Base-by-base conservation (phyloP, 2,797 vertebrate species). In the Nannoperca obscura region DNA sequence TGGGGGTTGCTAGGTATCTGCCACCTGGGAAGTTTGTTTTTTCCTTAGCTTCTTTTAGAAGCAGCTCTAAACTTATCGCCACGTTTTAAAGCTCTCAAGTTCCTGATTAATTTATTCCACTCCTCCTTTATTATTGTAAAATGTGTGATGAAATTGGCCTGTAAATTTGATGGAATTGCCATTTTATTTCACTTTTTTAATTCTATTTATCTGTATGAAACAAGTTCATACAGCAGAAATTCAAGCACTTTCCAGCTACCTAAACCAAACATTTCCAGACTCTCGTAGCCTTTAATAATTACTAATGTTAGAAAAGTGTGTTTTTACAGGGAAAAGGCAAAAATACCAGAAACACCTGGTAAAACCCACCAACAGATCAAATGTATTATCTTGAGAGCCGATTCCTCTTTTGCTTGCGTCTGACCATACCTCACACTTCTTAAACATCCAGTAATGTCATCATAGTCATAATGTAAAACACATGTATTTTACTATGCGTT, bases 1-100 rank as follows among this genome's bases (percentile, higher is more conserved):
- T 78, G 82, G 32, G 5, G 15, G 34, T 87, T 89, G 80, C 89
- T 79, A 83, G 67, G 86, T 20, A 82, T 61, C 77, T 19, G 53
- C 64, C 73, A 59, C 72, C 65, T 57, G 69, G 9, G 77, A 67
- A 59, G 46, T 2, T 20, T 30, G 22, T 12, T 27, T 69, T 59
- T 69, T 7, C 17, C 8, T 7, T 22, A 9, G 13, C 54, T 57
- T 69, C 10, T 47, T 77, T 78, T 34, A 62, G 44, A 38, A 63
- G 50, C 24, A 34, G 20, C 22, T 69, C 46, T 52, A 44, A 82
- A 58, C 22, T 34, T 49, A 54, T 8, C 74, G 20, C 4, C 13
- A 27, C 1, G 1, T 34, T 9, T 36, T 50, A 64, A 7, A 55
- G 36, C 27, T 50, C 44, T 44, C 0, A n/a, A 20, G 38, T 2